Percentiles rank a stretch among this genome's conserved stretches.
Conservation (phyloP, 1,140 invertebrate species). For the Paraescarpia echinospica region DNA sequence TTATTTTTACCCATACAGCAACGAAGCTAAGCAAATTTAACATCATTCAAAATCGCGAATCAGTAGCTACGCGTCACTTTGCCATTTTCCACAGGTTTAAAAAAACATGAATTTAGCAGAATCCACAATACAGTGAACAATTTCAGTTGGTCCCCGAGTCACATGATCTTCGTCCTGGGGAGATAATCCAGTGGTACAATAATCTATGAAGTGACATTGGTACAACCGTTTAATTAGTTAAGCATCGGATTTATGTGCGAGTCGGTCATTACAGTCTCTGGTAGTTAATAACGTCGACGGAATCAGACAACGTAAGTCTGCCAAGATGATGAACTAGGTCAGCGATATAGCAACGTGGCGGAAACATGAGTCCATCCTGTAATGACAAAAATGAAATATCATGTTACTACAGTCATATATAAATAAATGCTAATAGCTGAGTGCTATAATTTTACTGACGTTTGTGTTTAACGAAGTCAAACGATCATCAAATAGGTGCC, state of each 20-base stretch:
- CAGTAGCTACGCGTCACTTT: background rate
- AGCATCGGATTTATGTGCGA: background rate
- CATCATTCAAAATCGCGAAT: background rate
- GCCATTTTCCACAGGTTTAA: background rate
- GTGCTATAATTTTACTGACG: too few relatives aligned
- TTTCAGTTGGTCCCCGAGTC: background rate
- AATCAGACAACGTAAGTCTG: constrained; percentile 43
- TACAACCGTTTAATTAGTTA: background rate
- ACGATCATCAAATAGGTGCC: too few relatives aligned
- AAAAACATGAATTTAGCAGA: background rate
- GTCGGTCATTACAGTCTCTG: constrained; percentile 44
- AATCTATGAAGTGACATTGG: background rate
- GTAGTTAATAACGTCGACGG: constrained; percentile 53
- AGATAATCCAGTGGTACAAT: background rate
- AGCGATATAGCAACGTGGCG: constrained; percentile 51
- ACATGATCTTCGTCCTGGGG: background rate
- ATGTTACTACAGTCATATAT: background rate
- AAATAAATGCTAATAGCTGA: too few relatives aligned
- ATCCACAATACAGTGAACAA: background rate
- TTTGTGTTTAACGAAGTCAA: too few relatives aligned
- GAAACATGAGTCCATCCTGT: constrained; percentile 48
- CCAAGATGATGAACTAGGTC: constrained; percentile 56
- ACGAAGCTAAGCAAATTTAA: background rate
- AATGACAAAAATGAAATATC: constrained; percentile 29
- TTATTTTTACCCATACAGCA: background rate